phyloP scores from a whole-genome alignment of 2,113 vertebrate genomes.

The Rhinopomastus cyanomelas region DNA sequence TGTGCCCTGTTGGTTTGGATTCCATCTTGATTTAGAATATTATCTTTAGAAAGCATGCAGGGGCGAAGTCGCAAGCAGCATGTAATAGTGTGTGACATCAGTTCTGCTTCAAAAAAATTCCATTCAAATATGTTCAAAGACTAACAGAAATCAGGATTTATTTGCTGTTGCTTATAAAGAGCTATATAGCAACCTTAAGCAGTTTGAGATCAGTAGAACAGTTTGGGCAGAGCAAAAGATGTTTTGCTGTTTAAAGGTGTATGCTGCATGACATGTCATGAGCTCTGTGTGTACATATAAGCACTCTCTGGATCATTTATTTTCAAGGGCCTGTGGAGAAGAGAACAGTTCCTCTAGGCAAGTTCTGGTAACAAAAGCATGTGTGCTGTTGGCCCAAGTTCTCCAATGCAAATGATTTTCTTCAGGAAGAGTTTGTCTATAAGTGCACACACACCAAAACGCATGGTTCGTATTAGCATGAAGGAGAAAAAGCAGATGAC shows the following conservation, averaged over 20 bases:
- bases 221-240: background rate
- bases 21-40: background rate
- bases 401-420: background rate
- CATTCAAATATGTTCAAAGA: background rate
- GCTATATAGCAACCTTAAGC: background rate
- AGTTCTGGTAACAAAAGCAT: background rate
- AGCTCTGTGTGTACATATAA: background rate
- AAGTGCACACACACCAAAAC: background rate
- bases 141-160: background rate
- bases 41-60: background rate
- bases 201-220: background rate
- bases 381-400: background rate
- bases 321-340: background rate
- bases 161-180: background rate
- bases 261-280: background rate
- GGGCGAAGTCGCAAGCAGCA: background rate
- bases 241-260: background rate
- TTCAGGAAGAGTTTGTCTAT: constrained; percentile 16
- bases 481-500: constrained; percentile 16
- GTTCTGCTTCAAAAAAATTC: background rate
- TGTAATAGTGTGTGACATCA: background rate
- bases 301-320: background rate
- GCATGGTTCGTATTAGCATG: background rate
- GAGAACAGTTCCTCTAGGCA: constrained; percentile 4
- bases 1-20: constrained; percentile 72